Evolutionary conservation across 2,113 vertebrate genomes (phyloP).

Genomic region (Tamias sibiricus): DNA sequence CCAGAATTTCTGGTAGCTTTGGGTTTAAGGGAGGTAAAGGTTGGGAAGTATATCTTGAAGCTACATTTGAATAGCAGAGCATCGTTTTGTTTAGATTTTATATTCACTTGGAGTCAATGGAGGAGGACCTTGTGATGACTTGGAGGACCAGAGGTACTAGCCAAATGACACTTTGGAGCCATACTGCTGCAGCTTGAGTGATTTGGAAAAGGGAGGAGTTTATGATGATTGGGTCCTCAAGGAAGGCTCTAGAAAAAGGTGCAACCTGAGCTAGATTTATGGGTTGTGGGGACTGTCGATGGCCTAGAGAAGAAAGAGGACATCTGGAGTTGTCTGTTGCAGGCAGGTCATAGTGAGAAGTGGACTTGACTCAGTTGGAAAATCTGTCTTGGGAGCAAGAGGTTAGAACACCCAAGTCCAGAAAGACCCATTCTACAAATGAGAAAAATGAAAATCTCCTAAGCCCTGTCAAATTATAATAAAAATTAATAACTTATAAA

Average conservation of each 20-base stretch:
- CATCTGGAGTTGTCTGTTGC: neutral
- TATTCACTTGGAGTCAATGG: neutral
- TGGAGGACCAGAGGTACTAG: neutral
- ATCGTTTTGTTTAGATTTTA: neutral
- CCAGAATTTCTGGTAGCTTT: neutral
- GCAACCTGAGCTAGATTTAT: neutral
- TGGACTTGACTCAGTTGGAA: neutral
- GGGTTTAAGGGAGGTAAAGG: neutral
- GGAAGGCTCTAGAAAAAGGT: neutral
- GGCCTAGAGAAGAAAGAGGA: neutral
- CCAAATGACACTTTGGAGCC: neutral
- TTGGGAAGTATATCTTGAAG: neutral
- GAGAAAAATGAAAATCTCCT: neutral
- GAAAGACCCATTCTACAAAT: neutral
- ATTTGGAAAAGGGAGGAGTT: neutral
- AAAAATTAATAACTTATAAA: neutral
- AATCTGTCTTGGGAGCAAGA: neutral
- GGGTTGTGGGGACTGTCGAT: neutral
- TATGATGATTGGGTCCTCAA: neutral
- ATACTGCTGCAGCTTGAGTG: neutral
- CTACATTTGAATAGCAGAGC: neutral
- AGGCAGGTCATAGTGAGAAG: neutral
- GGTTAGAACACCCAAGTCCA: neutral
- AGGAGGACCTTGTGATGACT: neutral
- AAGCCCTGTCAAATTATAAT: neutral